Evolutionary conservation across 30 jellyfish, hydroid and myxozoan species (phyloP), one percentile per base, ranked within the genome.

Genomic region (Kudoa iwatai): DNA sequence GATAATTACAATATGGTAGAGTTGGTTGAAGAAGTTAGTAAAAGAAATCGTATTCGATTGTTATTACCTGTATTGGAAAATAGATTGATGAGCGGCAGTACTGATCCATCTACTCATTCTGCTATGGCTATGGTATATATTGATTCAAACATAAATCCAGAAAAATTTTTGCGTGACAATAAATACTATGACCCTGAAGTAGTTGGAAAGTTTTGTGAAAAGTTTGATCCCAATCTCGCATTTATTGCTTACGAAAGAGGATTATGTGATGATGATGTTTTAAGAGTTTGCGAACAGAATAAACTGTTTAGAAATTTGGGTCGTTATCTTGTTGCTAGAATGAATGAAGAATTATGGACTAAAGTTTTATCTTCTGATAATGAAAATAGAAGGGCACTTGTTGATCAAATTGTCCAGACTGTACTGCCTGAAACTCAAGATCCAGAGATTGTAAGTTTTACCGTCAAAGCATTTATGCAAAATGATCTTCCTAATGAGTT

Each of bases 231-330:
- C 2, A 88, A 81, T 34, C 53, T 81, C 40, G 99, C 99, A 2
- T 81, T 88, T 51, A 85, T 81, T 11, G 99, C 99, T 10, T 81
- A 81, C 42, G 99, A 81, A 51, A 54, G 86, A 20, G 99, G 99
- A 2, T 88, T 58, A 33, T 63, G 89, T 32, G 99, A 81, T 47
- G 35, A 26, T 31, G 86, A 63, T 16, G 64, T 81, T 15, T 62
- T 81, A 32, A 50, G 58, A 24, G 99, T 81, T 7, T 81, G 99
- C 51, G 58, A 81, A 32, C 86, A 62, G 24, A 81, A 81, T 52
- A 58, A 86, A 2, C 53, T 81, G 67, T 81, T 81, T 52, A 81
- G 64, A 38, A 81, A 88, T 47, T 45, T 81, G 41, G 88, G 89
- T 18, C 58, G 99, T 34, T 81, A 81, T 55, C 60, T 65, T 15